phyloP scores from a whole-genome alignment of 2,797 vertebrate species.

The Chiloscyllium punctatum region DNA sequence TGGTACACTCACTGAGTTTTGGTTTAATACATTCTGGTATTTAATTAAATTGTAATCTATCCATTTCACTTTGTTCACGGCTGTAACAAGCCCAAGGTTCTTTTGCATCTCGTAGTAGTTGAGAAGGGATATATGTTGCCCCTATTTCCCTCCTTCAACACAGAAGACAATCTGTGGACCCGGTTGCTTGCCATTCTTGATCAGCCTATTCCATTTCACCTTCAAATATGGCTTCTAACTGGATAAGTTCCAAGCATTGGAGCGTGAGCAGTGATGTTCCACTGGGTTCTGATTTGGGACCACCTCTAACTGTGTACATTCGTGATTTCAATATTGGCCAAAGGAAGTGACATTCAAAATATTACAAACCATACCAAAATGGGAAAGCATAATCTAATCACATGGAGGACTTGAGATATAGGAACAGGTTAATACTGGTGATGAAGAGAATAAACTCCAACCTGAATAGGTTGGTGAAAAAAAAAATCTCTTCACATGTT shows the following conservation, averaged over 20 bases:
- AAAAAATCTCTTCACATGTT: not conserved
- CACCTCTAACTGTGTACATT: not conserved
- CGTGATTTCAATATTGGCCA: not conserved
- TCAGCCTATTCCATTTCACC: not conserved
- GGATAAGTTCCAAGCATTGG: not conserved
- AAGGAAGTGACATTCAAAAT: not conserved
- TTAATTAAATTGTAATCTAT: not conserved
- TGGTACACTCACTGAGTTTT: not conserved
- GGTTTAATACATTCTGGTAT: not conserved
- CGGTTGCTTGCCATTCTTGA: not conserved
- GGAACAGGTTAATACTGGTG: not conserved
- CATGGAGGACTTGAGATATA: not conserved
- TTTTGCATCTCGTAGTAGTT: not conserved
- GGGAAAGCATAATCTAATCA: not conserved
- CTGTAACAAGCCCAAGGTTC: not conserved
- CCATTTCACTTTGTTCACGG: not conserved
- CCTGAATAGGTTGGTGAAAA: not conserved
- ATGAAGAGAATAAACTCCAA: not conserved
- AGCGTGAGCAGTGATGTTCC: too few relatives aligned
- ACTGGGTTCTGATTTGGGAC: not conserved
- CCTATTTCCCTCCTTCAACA: not conserved
- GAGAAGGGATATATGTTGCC: not conserved
- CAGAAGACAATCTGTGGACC: not conserved
- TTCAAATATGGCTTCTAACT: not conserved
- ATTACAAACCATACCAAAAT: not conserved